Evolutionary conservation across 2,888 invertebrate genomes (phyloP), one percentile per base, ranked within the genome.

Genomic region (Hypena proboscidalis): DNA sequence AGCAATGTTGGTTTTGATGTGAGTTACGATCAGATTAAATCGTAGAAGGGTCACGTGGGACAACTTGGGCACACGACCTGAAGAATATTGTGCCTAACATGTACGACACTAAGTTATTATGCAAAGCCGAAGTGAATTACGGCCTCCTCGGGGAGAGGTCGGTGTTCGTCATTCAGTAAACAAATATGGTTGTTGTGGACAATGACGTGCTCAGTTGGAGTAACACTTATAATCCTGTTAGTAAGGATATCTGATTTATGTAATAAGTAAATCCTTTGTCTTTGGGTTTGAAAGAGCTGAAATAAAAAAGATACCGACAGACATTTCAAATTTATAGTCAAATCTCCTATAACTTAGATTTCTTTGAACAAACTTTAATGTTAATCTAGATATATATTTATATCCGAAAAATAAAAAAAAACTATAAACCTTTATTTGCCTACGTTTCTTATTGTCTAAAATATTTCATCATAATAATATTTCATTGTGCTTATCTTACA

Each of bases 31-130:
- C 38, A 56, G 49, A 57, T 50, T 47, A 53, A 30, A 52, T n/a
- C 44, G 22, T 30, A 19, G 19, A 42, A 46, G 39, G 41, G 60
- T 23, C 44, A 38, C 13, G 7, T 27, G 42, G 48, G 42, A 48
- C 39, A 39, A 41, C 43, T 46, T 52, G 8, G 36, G 39, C 46
- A 30, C 33, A 38, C 15, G 22, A 23, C 26, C 45, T 51, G 22
- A 49, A 49, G 57, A 58, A 58, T 51, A 55, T 58, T 55, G 46
- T 40, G 13, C 45, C 27, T 44, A 50, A 23, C 39, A 39, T 46
- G 38, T 43, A 35, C 23, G 43, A 13, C 14, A 26, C 46, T 44
- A 49, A 43, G 35, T 39, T 56, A 49, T 39, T 59, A 59, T 49
- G 48, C 52, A 52, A 56, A 52, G 56, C 41, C 33, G 42, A 38